Base-by-base conservation (phyloP, 2,113 vertebrate genomes). In the Stomatorhinus ivindoensis region DNA sequence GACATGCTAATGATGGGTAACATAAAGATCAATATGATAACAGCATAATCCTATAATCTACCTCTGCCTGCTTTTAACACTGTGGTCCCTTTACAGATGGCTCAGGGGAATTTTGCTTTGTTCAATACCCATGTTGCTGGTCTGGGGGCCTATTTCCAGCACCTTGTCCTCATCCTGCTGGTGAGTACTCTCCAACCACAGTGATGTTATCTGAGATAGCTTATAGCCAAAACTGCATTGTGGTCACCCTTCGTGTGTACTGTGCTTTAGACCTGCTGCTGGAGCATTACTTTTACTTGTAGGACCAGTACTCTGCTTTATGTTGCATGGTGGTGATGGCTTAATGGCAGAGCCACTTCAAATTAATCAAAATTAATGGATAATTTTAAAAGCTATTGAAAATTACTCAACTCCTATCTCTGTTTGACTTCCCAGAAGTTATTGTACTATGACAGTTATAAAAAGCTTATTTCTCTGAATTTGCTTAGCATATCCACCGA, bases 101-200 rank as follows among this genome's bases (percentile, higher is more conserved):
- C 91, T 27, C 95, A 95, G 88, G 92, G 93, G 9, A 94, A 94
- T 87, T 93, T 95, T 48, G 94, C 94, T 44, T 90, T 95, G 69
- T 95, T 94, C 93, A 94, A 92, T 35, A 94, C 93, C 15, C 89
- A 95, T 15, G 93, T 91, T 0, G 92, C 90, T 0, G 91, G 93
- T 21, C 87, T 95, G 89, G 91, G 90, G 0, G 87, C 55, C 15
- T 92, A 91, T 53, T 95, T 96, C 90, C 95, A 95, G 58, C 92
- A 95, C 86, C 86, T 95, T 39, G 89, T 95, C 19, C 90, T 95
- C 44, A 92, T 95, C 86, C 89, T 95, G 89, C 39, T 96, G 92
- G 95, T 96, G 89, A 91, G 93, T 55, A 19, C 15, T 39, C 4
- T 58, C n/a, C 50, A 55, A 55, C 27, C 27, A 27, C 6, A 50